phyloP scores from a whole-genome alignment of 2,113 vertebrate genomes.

The Neotoma lepida region DNA sequence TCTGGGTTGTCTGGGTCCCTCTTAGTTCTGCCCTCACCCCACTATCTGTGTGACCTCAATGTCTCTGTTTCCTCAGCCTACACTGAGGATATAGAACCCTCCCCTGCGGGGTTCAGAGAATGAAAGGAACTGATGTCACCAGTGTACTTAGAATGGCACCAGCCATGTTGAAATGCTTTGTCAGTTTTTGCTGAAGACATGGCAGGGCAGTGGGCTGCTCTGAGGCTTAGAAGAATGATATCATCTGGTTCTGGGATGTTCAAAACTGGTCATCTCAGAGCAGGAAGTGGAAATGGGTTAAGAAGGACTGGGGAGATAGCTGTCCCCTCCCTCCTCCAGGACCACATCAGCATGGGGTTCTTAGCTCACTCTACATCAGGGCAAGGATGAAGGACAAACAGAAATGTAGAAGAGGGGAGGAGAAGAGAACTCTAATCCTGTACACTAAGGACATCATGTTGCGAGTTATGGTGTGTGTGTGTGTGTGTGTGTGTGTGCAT shows the following conservation, averaged over 20 bases:
- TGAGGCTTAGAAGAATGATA: neutral
- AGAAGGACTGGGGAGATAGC: neutral
- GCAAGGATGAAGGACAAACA: neutral
- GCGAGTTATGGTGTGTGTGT: neutral
- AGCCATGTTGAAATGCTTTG: neutral
- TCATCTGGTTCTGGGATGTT: neutral
- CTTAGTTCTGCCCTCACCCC: neutral
- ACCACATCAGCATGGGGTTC: neutral
- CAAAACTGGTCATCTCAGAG: neutral
- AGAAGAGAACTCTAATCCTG: neutral
- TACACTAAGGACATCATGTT: neutral
- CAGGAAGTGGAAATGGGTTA: neutral
- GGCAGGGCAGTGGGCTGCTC: neutral
- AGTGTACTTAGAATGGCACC: neutral
- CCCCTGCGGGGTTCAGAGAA: neutral
- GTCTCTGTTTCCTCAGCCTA: neutral
- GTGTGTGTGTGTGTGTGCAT: neutral
- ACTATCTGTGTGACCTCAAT: neutral
- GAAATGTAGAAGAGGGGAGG: neutral
- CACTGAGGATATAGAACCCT: too few relatives aligned
- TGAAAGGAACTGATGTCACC: neutral
- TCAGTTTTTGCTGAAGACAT: neutral
- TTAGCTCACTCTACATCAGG: neutral
- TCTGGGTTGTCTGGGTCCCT: neutral
- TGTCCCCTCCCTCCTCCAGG: neutral